A percentile compares a stretch with the other conserved stretches of the same genome.
Conservation (phyloP, 2,797 vertebrate genomes). For the Vipera latastei region DNA sequence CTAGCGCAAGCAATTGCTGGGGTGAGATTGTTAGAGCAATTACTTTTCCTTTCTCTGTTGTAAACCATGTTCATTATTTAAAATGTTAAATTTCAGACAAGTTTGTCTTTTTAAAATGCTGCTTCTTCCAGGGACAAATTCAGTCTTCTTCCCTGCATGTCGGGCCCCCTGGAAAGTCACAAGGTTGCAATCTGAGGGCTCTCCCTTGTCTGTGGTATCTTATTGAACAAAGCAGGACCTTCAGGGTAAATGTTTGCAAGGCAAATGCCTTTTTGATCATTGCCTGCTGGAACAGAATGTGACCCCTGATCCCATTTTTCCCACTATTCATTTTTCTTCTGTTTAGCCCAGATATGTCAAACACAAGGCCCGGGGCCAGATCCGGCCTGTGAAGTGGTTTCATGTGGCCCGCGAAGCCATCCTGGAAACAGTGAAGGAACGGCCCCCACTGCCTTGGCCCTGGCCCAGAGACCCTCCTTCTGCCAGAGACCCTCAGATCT, state of each 20-base stretch:
- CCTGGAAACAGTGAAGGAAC: too few relatives aligned
- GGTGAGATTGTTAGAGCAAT: slow-evolving; percentile 71
- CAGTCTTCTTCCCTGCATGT: neutral
- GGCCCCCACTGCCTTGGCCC: too few relatives aligned
- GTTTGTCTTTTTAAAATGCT: neutral
- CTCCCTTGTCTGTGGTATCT: neutral
- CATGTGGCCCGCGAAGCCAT: too few relatives aligned
- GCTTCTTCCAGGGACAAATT: neutral
- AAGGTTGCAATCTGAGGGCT: neutral
- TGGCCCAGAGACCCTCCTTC: too few relatives aligned
- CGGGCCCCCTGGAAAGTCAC: neutral
- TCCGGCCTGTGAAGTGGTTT: too few relatives aligned
- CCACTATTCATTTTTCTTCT: neutral
- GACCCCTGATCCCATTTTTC: too few relatives aligned
- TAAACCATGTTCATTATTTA: neutral
- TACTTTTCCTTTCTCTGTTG: neutral
- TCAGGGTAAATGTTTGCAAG: neutral
- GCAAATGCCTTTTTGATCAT: neutral
- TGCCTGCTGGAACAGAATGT: neutral
- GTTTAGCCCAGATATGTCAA: neutral
- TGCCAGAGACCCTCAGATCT: too few relatives aligned
- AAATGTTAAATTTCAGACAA: neutral
- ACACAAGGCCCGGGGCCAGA: too few relatives aligned
- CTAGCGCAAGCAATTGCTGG: slow-evolving; percentile 93
- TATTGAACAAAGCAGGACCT: neutral